Percentiles rank a stretch among this genome's conserved stretches.
phyloP scores from a whole-genome alignment of 2,113 vertebrate species.

The Solea solea region DNA sequence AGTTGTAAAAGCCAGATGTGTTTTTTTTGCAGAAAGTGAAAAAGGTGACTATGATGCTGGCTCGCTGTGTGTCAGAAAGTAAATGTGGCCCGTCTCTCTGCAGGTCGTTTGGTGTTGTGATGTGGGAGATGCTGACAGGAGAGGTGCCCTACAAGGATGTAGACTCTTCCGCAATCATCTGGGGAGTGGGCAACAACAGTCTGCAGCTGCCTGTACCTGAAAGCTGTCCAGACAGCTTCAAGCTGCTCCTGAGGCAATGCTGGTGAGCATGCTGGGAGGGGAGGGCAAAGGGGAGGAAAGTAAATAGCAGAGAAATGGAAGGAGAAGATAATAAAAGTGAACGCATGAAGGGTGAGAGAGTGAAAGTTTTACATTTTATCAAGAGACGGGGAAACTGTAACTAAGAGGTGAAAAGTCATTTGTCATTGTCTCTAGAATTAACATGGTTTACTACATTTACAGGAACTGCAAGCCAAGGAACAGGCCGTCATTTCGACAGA shows the following conservation, averaged over 20 bases:
- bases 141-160: constrained; percentile 98
- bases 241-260: constrained; percentile 94
- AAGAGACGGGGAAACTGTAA: neutral
- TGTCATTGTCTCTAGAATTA: neutral
- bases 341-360: constrained; percentile 7
- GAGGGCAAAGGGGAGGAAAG: neutral
- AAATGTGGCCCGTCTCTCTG: constrained; percentile 13
- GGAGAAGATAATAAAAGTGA: neutral
- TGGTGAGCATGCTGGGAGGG: constrained; percentile 84
- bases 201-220: constrained; percentile 95
- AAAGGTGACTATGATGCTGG: constrained; percentile 14
- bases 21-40: neutral
- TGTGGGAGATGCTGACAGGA: constrained; percentile 97
- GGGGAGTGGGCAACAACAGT: constrained; percentile 98
- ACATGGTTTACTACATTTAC: constrained; percentile 26
- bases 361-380: neutral
- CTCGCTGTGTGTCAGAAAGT: constrained; percentile 14
- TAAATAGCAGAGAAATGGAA: neutral
- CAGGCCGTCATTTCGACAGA: constrained; percentile 95
- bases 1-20: neutral
- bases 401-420: neutral
- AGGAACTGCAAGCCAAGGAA: constrained; percentile 98
- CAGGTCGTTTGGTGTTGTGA: constrained; percentile 97
- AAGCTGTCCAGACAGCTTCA: constrained; percentile 97
- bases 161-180: constrained; percentile 97